Percentiles rank a stretch among this genome's conserved stretches.
Conservation (phyloP, 2,797 vertebrate species). For the Cetoscarus ocellatus region DNA sequence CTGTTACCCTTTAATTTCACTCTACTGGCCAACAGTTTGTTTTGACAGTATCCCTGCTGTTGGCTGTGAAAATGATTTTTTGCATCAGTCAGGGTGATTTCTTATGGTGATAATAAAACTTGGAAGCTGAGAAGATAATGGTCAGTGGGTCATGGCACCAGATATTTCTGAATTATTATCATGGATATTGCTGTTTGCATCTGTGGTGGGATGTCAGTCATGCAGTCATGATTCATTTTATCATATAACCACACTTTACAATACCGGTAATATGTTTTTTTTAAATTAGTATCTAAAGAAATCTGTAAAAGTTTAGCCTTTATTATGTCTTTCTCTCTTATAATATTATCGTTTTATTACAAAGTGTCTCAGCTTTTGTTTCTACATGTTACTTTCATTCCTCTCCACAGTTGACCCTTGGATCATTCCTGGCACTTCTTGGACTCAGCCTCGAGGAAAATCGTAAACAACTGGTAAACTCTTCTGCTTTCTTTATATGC, state of each 20-base stretch:
- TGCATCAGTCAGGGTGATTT: neutral
- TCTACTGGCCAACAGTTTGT: neutral
- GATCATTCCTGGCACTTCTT: constrained; percentile 82
- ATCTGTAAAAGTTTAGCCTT: too few species aligned
- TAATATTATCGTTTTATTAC: too few species aligned
- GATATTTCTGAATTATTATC: neutral
- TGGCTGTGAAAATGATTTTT: neutral
- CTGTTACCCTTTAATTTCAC: constrained; percentile 3
- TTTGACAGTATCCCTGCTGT: too few species aligned
- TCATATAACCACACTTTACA: neutral
- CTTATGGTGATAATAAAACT: too few species aligned
- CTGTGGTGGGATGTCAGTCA: neutral
- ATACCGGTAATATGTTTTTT: neutral
- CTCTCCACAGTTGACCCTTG: constrained; percentile 79
- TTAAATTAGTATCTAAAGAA: too few species aligned
- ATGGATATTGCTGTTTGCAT: neutral
- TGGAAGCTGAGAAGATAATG: neutral
- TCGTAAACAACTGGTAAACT: constrained; percentile 81
- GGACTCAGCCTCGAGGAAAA: constrained; percentile 83
- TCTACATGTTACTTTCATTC: too few species aligned
- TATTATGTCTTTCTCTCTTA: too few species aligned
- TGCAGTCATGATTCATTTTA: neutral
- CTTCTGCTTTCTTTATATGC: constrained; percentile 1
- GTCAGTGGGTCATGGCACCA: neutral
- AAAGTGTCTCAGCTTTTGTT: too few species aligned